phyloP scores from a whole-genome alignment of 2,113 vertebrate species.

The Microcebus tavaratra region DNA sequence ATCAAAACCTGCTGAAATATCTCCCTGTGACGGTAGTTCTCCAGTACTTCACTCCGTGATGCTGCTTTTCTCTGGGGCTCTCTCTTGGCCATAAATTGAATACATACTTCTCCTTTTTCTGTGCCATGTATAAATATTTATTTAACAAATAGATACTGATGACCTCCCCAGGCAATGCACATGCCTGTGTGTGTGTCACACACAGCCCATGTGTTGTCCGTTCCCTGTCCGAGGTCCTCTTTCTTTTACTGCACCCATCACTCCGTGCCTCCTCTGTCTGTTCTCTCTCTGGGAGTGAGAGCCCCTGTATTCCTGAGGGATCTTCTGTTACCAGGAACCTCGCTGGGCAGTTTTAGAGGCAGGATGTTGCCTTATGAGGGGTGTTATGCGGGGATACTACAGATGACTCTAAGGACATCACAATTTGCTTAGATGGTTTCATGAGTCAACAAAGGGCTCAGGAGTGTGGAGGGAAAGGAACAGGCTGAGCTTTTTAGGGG shows the following conservation, averaged over 20 bases:
- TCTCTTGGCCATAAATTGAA: neutral
- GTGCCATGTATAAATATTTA: neutral
- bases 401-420: neutral
- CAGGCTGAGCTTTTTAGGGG: neutral
- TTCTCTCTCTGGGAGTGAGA: neutral
- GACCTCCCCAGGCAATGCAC: neutral
- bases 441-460: neutral
- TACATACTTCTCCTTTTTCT: neutral
- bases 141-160: neutral
- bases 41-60: neutral
- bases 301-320: neutral
- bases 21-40: neutral
- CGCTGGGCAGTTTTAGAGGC: neutral
- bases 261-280: neutral
- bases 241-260: neutral
- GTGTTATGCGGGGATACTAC: neutral
- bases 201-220: neutral
- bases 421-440: neutral
- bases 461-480: neutral
- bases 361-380: neutral
- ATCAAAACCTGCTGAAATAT: neutral
- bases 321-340: neutral
- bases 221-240: neutral
- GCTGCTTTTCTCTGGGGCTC: neutral
- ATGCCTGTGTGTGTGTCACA: rapidly evolving